Base-by-base conservation (phyloP, 2,113 vertebrate species). In the Myotis lucifugus region DNA sequence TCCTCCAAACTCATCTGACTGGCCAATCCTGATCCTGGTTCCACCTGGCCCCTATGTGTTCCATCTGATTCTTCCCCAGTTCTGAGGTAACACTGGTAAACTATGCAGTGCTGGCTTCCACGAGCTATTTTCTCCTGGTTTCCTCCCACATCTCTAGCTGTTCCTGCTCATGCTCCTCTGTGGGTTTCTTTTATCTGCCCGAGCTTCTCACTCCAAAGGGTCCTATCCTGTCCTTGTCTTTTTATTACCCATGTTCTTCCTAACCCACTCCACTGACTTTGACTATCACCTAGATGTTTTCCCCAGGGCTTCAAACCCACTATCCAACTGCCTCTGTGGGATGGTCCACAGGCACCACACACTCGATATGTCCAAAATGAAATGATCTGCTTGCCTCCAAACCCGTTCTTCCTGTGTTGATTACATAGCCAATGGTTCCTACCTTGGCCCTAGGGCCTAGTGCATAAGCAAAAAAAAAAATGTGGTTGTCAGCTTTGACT, bases 391-490 rank as follows among this genome's bases (percentile, higher is more conserved):
- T 52, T 79, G 59, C 27, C 21, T 67, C 88, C 70, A 94, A 34
- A 87, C 66, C 25, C 27, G 25, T 34, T 73, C 76, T 79, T 96
- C 88, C 42, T 83, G 37, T 66, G 34, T 72, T 74, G 34, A 29
- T 54, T 40, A 9, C 6, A 34, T n/a, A 84, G 69, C 29, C 74
- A 48, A 1, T 67, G 40, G 50, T 54, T 61, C 59, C 64, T 73
- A 48, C 9, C 27, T 95, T 32, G 78, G 21, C 7, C 81, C 54
- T 87, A 67, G 54, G 21, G 5, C 81, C 54, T 87, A 67, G 54
- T 94, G 46, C 74, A 48, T 84, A 84, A 73, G 9, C 29, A 72
- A 72, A 88, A 74, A 93, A 76, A 54, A 74, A 93, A 76, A 54
- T 66, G 23, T 54, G 78, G 15, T 27, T 93, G 42, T 67, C n/a